Conservation (phyloP, 1,140 invertebrate species). For the Neodiprion fabricii region DNA sequence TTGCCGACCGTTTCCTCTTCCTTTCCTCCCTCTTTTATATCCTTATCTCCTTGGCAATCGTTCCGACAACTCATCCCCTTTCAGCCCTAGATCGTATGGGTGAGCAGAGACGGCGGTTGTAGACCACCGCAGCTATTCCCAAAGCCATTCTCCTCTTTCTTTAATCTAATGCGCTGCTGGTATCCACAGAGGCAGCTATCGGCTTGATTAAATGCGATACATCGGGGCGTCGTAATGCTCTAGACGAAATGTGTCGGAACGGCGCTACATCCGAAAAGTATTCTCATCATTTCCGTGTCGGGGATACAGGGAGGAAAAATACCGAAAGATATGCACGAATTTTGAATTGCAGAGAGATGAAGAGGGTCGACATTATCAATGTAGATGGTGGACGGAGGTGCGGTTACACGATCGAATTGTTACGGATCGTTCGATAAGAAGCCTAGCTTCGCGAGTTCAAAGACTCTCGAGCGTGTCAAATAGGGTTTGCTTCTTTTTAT, state of each 20-base stretch:
- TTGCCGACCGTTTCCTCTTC: neutral
- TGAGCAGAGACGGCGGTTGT: neutral
- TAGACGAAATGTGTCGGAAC: too few species aligned
- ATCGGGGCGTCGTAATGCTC: too few species aligned
- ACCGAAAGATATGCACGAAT: neutral
- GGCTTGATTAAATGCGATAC: neutral
- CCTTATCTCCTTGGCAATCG: neutral
- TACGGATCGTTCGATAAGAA: too few species aligned
- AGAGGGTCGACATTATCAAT: too few species aligned
- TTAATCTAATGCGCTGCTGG: neutral
- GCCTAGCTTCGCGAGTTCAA: too few species aligned
- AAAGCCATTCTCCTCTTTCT: neutral
- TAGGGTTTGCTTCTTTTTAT: neutral
- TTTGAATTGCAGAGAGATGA: neutral
- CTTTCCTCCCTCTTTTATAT: neutral
- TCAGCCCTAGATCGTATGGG: neutral
- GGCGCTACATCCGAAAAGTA: too few species aligned
- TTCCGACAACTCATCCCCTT: neutral
- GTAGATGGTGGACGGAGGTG: too few species aligned
- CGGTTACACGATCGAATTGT: too few species aligned
- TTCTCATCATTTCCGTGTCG: too few species aligned
- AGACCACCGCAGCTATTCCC: neutral
- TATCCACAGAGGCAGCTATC: neutral
- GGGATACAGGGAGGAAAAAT: too few species aligned
- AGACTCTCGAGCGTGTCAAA: too few species aligned